Percentiles rank a stretch among this genome's conserved stretches.
Conservation (phyloP, 2,113 vertebrate species). For the Zosterops lateralis region DNA sequence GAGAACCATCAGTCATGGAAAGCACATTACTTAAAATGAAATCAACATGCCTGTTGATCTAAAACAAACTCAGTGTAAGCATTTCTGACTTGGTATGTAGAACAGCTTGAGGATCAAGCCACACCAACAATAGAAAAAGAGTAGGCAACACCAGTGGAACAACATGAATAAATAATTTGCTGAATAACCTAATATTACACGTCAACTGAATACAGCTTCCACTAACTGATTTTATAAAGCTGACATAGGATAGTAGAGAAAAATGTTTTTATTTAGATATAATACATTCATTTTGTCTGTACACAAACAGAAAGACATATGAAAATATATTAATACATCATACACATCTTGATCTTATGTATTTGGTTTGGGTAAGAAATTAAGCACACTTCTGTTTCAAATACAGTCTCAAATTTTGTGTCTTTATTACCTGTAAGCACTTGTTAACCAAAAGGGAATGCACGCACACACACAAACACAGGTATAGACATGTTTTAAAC, state of each 20-base stretch:
- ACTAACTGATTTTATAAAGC: background rate
- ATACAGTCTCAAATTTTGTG: background rate
- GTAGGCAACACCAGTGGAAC: background rate
- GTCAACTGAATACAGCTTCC: background rate
- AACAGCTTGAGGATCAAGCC: background rate
- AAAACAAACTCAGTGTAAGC: background rate
- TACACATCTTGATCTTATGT: background rate
- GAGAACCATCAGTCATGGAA: background rate
- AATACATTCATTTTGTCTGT: background rate
- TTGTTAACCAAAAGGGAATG: background rate
- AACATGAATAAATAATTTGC: background rate
- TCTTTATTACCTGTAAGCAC: background rate
- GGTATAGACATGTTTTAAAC: background rate
- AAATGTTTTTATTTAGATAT: background rate
- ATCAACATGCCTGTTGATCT: background rate
- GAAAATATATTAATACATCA: background rate
- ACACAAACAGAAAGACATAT: background rate
- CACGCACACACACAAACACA: background rate
- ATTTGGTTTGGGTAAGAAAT: background rate
- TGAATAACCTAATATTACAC: background rate
- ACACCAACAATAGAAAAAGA: background rate
- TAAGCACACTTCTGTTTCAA: background rate
- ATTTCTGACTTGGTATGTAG: background rate
- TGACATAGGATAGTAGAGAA: background rate
- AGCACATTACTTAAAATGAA: background rate